A percentile compares a stretch with the other conserved stretches of the same genome.
Conservation (phyloP, 2,797 vertebrate species). For the Naso thynnoides region DNA sequence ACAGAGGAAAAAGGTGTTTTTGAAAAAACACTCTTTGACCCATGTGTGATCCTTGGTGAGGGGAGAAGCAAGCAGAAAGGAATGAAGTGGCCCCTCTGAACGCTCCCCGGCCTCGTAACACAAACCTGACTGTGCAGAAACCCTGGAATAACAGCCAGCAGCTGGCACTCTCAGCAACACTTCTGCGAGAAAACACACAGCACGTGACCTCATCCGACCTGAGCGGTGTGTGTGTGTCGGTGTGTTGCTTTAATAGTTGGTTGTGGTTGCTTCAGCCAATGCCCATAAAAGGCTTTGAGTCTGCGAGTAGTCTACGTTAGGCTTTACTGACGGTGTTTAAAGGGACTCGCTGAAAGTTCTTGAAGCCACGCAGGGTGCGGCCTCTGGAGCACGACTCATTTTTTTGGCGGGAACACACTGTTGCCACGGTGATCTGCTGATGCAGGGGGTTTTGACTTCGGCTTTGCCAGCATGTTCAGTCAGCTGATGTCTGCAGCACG, state of each 20-base stretch:
- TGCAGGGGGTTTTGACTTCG: slow-evolving; percentile 41
- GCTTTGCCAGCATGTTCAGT: slow-evolving; percentile 60
- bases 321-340: neutral
- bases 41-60: slow-evolving; percentile 25
- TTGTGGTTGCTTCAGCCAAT: slow-evolving; percentile 40
- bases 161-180: slow-evolving; percentile 59
- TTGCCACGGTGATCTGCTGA: slow-evolving; percentile 59
- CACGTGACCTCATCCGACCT: slow-evolving; percentile 65
- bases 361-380: slow-evolving; percentile 4
- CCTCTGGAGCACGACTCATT: neutral
- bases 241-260: slow-evolving; percentile 39
- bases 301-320: slow-evolving; percentile 11
- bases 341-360: neutral
- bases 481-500: slow-evolving; percentile 57
- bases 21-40: slow-evolving; percentile 29
- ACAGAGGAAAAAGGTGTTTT: slow-evolving; percentile 29
- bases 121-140: slow-evolving; percentile 68
- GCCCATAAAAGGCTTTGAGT: slow-evolving; percentile 62
- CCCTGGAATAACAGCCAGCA: slow-evolving; percentile 53
- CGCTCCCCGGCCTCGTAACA: slow-evolving; percentile 51
- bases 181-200: slow-evolving; percentile 57
- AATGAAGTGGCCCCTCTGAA: slow-evolving; percentile 54
- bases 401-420: slow-evolving; percentile 32
- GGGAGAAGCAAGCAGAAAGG: slow-evolving; percentile 46
- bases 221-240: slow-evolving; percentile 17